Evolutionary conservation across 2,113 vertebrate species (phyloP).

Genomic region (Platycercus adscitus): DNA sequence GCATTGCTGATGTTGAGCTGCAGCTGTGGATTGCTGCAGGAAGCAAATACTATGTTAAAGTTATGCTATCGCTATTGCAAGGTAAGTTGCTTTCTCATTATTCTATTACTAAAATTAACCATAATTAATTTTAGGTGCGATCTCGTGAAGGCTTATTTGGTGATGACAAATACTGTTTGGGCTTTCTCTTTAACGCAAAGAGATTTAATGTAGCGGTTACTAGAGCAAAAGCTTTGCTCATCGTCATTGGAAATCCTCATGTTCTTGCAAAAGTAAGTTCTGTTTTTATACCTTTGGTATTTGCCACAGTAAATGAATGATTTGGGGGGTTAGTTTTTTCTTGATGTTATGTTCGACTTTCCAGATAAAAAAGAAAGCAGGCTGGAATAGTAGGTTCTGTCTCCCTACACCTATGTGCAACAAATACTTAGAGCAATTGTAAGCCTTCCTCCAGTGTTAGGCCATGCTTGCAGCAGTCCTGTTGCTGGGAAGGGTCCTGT

Average conservation of each 20-base stretch:
- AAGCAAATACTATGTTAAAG: not conserved
- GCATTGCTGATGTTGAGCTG: not conserved
- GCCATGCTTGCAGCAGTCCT: not conserved
- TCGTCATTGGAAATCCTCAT: conserved; percentile 92
- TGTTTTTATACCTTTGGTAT: not conserved
- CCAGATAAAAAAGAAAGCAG: rapidly evolving
- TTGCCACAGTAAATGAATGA: not conserved
- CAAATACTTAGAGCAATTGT: not conserved
- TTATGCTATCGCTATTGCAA: not conserved
- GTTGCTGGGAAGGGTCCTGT: not conserved
- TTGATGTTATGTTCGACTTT: not conserved
- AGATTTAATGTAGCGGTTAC: conserved; percentile 96
- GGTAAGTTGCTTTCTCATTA: not conserved
- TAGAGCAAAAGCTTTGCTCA: conserved; percentile 89
- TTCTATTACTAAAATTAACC: not conserved
- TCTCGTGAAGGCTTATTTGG: conserved; percentile 78
- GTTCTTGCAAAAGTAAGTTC: conserved; percentile 84
- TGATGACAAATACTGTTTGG: conserved; percentile 79
- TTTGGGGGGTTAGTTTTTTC: not conserved
- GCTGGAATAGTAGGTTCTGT: not conserved
- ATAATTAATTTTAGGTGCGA: conserved; percentile 81
- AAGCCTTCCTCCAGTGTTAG: not conserved
- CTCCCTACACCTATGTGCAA: rapidly evolving
- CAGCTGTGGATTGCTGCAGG: not conserved
- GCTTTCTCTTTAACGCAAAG: conserved; percentile 91